Evolutionary conservation across 2,797 vertebrate genomes (phyloP).

Genomic region (Arctocebus calabarensis): DNA sequence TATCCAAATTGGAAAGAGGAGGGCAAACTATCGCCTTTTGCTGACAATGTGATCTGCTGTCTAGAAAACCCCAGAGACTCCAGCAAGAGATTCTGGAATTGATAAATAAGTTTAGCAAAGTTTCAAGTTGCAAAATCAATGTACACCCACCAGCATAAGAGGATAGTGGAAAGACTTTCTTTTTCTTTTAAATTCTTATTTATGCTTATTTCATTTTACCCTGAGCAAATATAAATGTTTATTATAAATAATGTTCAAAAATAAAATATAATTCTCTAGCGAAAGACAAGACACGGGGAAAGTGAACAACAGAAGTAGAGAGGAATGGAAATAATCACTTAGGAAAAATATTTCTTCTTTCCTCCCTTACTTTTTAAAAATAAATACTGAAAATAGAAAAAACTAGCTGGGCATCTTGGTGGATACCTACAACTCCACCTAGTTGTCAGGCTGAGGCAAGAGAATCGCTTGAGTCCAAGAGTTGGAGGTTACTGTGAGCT

Average conservation of each 20-base stretch:
- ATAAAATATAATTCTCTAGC: neutral
- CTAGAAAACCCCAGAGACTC: no score
- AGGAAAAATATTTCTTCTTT: neutral
- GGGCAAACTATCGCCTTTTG: no score
- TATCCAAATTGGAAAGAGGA: no score
- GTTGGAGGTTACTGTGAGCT: no score
- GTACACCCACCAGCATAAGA: neutral
- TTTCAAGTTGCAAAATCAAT: no score
- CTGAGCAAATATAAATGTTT: neutral
- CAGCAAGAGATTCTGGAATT: no score
- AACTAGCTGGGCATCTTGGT: no score
- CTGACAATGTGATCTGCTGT: no score
- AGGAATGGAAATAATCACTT: neutral
- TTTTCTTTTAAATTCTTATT: constrained; percentile 9
- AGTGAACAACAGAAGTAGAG: neutral
- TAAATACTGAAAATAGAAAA: neutral
- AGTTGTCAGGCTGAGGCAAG: no score
- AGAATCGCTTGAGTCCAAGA: no score
- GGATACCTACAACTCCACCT: no score
- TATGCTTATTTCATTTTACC: neutral
- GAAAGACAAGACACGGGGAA: neutral
- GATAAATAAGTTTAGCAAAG: no score
- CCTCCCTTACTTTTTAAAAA: neutral
- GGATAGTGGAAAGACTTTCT: neutral
- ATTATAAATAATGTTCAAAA: neutral